Evolutionary conservation across 2,797 vertebrate genomes (phyloP).

Genomic region (Mus spretus): DNA sequence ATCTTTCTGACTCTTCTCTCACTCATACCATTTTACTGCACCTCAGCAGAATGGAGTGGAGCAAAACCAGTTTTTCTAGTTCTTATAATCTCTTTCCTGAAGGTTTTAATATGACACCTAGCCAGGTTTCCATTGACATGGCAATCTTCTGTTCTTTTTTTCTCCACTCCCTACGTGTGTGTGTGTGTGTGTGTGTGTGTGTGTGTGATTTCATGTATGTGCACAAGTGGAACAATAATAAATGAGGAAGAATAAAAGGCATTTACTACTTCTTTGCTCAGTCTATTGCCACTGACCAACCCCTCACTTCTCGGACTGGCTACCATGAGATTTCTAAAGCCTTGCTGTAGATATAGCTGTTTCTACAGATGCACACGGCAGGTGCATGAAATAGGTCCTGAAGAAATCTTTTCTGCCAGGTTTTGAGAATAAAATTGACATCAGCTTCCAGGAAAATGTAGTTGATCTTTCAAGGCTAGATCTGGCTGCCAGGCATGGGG

Average conservation of each 20-base stretch:
- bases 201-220: neutral
- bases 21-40: conserved; percentile 53
- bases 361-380: conserved; percentile 40
- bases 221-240: neutral
- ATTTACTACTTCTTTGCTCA: neutral
- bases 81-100: conserved; percentile 59
- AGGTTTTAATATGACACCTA: conserved; percentile 56
- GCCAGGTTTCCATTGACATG: conserved; percentile 39
- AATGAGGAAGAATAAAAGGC: neutral
- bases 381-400: conserved; percentile 41
- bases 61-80: conserved; percentile 78
- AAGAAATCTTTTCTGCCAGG: conserved; percentile 63
- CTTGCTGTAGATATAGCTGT: neutral
- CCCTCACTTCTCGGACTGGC: neutral
- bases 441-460: conserved; percentile 75
- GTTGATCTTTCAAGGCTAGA: conserved; percentile 73
- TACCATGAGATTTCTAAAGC: neutral
- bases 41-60: conserved; percentile 47
- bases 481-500: conserved; percentile 43
- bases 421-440: conserved; percentile 76
- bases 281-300: neutral
- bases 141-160: neutral
- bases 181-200: neutral
- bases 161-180: neutral
- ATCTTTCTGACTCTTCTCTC: conserved; percentile 17